These are phyloP conservation scores for Halocaridina rubra DNA, from an alignment of 2,888 invertebrate genomes.

Conservation along the genomic window DNA sequence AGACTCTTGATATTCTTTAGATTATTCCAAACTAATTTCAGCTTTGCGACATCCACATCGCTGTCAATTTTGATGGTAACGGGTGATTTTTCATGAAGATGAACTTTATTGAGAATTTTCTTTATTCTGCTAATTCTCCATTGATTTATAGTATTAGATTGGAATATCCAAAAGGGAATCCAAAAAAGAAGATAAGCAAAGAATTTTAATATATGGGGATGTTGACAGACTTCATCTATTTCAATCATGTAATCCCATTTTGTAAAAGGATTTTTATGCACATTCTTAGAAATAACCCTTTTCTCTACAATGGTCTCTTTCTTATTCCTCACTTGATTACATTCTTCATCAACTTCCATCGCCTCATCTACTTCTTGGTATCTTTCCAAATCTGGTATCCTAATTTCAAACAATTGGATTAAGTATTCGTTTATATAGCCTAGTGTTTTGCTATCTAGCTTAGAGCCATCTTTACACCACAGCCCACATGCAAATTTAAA, in stretches of 20 bases:
- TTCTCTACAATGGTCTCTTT: neutral
- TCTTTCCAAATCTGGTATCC: neutral
- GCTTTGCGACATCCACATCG: neutral
- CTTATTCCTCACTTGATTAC: neutral
- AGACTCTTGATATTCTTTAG: neutral
- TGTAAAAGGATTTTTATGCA: neutral
- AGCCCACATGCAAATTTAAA: slow-evolving; percentile 10
- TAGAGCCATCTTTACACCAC: neutral
- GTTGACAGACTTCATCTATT: neutral
- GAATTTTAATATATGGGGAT: neutral
- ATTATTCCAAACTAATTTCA: slow-evolving; percentile 10
- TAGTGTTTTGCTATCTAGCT: neutral
- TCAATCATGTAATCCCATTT: neutral
- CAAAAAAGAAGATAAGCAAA: neutral
- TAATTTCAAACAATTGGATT: neutral
- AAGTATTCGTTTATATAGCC: neutral
- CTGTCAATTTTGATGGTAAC: slow-evolving; percentile 13
- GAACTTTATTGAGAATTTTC: slow-evolving; percentile 3
- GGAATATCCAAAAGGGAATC: neutral
- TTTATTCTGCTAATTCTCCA: neutral
- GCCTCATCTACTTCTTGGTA: neutral
- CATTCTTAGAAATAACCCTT: neutral
- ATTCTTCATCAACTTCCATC: neutral
- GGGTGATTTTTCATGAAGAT: neutral
- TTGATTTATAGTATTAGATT: neutral